Evolutionary conservation across 2,888 invertebrate genomes (phyloP), one percentile per base, ranked within the genome.

Genomic region (Volucella inanis): DNA sequence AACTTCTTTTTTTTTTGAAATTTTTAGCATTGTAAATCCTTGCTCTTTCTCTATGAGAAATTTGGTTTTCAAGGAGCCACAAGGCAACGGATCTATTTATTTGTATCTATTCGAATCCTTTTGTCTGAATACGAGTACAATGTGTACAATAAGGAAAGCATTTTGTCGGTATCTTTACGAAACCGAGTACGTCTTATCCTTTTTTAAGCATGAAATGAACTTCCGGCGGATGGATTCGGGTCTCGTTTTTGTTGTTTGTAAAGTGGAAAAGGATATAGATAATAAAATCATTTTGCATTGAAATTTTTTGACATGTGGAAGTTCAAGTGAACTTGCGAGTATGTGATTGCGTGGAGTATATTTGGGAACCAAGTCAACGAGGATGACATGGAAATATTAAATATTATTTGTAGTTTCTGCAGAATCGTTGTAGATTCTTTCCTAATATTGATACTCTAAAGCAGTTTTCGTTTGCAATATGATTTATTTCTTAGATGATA

Each of bases 241-340:
- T 50, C 43, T 55, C 62, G 62, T 70, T 70, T 11, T 70, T 59
- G 50, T 76, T 80, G 75, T 85, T 70, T 62, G 80, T 62, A 70
- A 80, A 80, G 67, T 80, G 75, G 76, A 80, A 79, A 71, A 61
- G 84, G 76, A 85, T 85, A 80, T 67, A 71, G 65, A 72, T 80
- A 85, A 76, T 85, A 85, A 85, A 80, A 80, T 76, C 75, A 71
- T 80, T 49, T 57, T 45, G 59, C 61, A 80, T 85, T 75, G 59
- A 31, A 31, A 31, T 31, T 31, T 31, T 31, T 31, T 71, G 70
- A 75, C 72, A 65, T 59, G 43, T 54, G 50, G 11, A 8, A 12
- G 18, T 14, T 22, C 18, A 10, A 8, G 31, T 52, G 10, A 31
- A 41, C 18, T 59, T 61, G 54, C 50, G 14, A 54, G 1, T 54